Evolutionary conservation across 37 sponge, comb jelly and placozoan genomes (phyloP).

Genomic region (Lycopodina hypogea): DNA sequence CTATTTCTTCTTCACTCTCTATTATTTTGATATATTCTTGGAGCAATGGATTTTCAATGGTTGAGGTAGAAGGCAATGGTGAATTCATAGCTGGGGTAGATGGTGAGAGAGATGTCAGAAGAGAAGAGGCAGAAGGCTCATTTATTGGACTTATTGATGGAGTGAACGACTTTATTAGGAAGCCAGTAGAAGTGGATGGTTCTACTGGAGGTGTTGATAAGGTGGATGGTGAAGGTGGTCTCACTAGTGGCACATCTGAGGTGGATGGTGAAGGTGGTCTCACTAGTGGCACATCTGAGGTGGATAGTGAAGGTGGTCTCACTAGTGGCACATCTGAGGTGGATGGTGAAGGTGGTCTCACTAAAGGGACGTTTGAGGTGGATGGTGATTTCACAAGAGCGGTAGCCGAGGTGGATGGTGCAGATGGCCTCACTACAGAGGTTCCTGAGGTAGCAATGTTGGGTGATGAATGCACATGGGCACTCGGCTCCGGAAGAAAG

Average conservation of each 20-base stretch:
- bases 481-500: no score
- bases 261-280: not conserved
- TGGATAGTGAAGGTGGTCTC: not conserved
- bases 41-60: not conserved
- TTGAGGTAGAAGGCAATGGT: not conserved
- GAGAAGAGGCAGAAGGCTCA: not conserved
- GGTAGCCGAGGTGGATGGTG: not conserved
- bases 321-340: not conserved
- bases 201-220: not conserved
- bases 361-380: not conserved
- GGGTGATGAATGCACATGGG: not conserved
- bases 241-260: not conserved
- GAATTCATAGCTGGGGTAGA: not conserved
- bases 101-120: not conserved
- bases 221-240: constrained; percentile 8
- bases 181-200: not conserved
- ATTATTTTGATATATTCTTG: not conserved
- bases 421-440: not conserved
- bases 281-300: not conserved
- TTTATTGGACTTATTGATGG: no score
- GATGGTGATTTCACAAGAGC: not conserved
- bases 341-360: not conserved
- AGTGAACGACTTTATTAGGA: no score
- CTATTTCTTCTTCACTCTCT: not conserved
- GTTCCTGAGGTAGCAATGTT: not conserved